These are phyloP conservation scores for Acanthoscelides obtectus DNA, from an alignment of 2,888 invertebrate genomes.

Conservation along the genomic window DNA sequence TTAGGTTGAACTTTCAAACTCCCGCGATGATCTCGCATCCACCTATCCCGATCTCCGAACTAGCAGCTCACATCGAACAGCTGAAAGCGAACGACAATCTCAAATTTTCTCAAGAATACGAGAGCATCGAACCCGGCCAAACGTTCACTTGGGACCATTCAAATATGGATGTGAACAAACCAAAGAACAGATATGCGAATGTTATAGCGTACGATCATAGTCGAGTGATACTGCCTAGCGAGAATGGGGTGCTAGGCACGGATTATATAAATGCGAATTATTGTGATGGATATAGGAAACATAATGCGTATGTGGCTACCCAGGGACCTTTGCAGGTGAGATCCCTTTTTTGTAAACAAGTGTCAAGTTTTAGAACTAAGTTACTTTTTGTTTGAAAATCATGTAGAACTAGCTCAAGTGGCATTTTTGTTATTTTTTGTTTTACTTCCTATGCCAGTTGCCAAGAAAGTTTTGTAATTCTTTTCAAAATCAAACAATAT, in stretches of 20 bases:
- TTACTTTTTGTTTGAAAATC: too few species aligned
- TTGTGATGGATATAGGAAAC: conserved; percentile 97
- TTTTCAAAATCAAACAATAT: too few species aligned
- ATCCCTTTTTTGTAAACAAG: too few species aligned
- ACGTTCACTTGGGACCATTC: conserved; percentile 99
- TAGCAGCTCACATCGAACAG: conserved; percentile 91
- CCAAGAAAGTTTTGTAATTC: too few species aligned
- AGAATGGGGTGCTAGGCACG: conserved; percentile 84
- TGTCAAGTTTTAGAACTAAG: too few species aligned
- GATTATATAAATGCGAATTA: conserved; percentile 99
- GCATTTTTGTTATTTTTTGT: too few species aligned
- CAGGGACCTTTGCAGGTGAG: conserved; percentile 55
- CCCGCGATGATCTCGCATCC: conserved; percentile 97
- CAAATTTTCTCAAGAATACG: conserved; percentile 97
- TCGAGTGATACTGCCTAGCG: conserved; percentile 85
- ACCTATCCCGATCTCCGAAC: conserved; percentile 90
- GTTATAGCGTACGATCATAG: conserved; percentile 99
- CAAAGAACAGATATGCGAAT: conserved; percentile 98
- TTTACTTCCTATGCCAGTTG: too few species aligned
- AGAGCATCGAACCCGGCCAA: conserved; percentile 98
- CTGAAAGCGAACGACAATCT: conserved; percentile 94
- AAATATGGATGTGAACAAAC: conserved; percentile 95
- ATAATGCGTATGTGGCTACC: conserved; percentile 98
- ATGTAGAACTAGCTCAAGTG: too few species aligned
- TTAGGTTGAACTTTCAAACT: conserved; percentile 83